phyloP scores from a whole-genome alignment of 2,797 vertebrate genomes.

The Amniataba percoides region DNA sequence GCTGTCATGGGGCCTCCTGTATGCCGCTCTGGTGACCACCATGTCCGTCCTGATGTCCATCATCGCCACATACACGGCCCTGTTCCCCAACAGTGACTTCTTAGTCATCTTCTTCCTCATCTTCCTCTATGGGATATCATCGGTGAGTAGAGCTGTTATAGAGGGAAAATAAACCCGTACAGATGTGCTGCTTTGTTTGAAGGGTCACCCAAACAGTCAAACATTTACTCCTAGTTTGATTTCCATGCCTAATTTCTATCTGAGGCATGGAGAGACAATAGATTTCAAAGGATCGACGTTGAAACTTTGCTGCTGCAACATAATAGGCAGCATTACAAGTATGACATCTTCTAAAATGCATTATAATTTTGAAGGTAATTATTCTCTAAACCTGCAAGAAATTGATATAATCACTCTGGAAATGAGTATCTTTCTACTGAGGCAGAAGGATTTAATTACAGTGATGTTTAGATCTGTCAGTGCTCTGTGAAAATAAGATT shows the following conservation, averaged over 20 bases:
- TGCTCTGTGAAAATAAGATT: neutral
- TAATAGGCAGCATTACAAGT: neutral
- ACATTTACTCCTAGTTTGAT: neutral
- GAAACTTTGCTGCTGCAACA: neutral
- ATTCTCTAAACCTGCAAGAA: neutral
- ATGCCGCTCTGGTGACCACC: constrained; percentile 91
- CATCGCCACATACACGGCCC: constrained; percentile 92
- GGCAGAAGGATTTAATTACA: constrained; percentile 2
- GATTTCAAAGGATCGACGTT: no score
- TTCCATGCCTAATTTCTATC: no score
- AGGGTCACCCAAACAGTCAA: neutral
- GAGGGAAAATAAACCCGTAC: neutral
- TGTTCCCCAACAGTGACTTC: constrained; percentile 94
- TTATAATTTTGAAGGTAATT: neutral
- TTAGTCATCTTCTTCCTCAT: constrained; percentile 94
- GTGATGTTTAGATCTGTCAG: neutral
- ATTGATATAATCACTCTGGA: no score
- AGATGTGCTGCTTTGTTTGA: neutral
- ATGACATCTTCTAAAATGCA: neutral
- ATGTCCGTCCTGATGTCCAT: constrained; percentile 97
- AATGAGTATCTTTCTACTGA: neutral
- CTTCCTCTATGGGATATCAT: constrained; percentile 96
- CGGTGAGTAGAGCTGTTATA: constrained; percentile 86
- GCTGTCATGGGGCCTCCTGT: constrained; percentile 97
- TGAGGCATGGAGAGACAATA: neutral